Base-by-base conservation (phyloP, 30 jellyfish, hydroid and myxozoan species). In the Cassiopea andromeda region DNA sequence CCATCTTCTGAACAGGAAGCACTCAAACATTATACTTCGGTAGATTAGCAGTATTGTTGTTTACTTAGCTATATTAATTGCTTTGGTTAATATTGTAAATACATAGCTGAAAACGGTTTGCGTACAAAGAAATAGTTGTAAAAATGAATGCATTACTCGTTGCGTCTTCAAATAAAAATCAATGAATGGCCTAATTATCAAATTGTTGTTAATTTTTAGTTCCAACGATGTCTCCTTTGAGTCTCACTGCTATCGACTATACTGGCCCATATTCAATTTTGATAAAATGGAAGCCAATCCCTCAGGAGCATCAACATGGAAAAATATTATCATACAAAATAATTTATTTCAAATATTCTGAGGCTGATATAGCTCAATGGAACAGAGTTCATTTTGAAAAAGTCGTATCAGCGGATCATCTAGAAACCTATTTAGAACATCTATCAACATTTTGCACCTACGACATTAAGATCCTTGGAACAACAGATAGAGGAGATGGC, bases 201-300 rank as follows among this genome's bases (percentile, higher is more conserved):
- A 27, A 27, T 27, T 27, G 38, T 54, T 10, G 12, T 54, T 54
- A 54, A 54, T 54, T 85, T 86, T 18, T 61, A 86, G 93, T 86
- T 38, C 93, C 93, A 38, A 86, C 88, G 16, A 75, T 45, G 93
- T n/a, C 93, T 5, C 93, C 93, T 1, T 85, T 73, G 73, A 68
- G 18, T 73, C 19, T 86, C 16, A 15, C 43, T 13, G 88, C 89
- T n/a, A 1, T 76, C 27, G 93, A 86, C 84, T 59, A 86, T 69
- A 86, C 93, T 76, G 93, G 93, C 7, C 93, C 93, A 17, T 86
- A 57, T 72, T 86, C 93, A 1, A 44, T 86, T 48, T 79, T 86
- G 16, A 43, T 76, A 8, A 76, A 58, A 12, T 86, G 93, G 93
- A 13, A 69, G 69, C 93, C 93, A n/a, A 71, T 86, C 49, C 93